Conservation (phyloP, 1,140 invertebrate genomes). For the Rhynchophorus ferrugineus region DNA sequence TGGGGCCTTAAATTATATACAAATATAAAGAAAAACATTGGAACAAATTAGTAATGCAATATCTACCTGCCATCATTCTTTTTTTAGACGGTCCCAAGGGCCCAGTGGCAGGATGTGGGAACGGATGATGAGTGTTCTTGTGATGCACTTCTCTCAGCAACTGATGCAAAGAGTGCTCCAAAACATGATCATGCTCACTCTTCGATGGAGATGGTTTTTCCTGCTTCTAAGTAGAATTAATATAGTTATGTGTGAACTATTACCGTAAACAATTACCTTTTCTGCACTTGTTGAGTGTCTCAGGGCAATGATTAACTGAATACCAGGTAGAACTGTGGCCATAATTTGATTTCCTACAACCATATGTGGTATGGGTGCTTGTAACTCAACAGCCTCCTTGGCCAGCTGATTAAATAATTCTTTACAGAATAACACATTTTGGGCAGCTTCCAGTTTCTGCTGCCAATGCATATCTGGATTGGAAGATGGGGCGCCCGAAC, state of each 20-base stretch:
- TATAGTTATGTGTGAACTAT: neutral
- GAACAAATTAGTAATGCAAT: conserved; percentile 1
- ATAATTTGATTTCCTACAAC: conserved; percentile 96
- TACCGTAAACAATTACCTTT: conserved; percentile 40
- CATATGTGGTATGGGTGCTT: conserved; percentile 89
- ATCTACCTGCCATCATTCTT: conserved; percentile 71
- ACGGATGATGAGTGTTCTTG: conserved; percentile 85
- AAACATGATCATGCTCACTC: conserved; percentile 87
- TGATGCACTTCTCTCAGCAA: conserved; percentile 85
- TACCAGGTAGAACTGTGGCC: conserved; percentile 87
- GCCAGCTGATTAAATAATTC: conserved; percentile 93
- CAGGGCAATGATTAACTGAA: conserved; percentile 75
- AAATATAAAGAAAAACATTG: neutral
- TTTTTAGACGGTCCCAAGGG: conserved; percentile 85
- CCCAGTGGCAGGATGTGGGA: conserved; percentile 89
- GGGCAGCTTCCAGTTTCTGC: conserved; percentile 88
- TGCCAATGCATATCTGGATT: conserved; percentile 84
- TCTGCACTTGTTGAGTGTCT: conserved; percentile 67
- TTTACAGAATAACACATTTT: conserved; percentile 96
- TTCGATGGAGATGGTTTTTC: conserved; percentile 46
- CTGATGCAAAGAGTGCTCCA: conserved; percentile 94
- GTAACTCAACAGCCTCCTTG: conserved; percentile 86
- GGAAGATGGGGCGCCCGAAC: conserved; percentile 52
- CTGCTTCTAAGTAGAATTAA: conserved; percentile 34
- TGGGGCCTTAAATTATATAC: conserved; percentile 58